Base-by-base conservation (phyloP, 2,888 invertebrate genomes). In the Tiphia femorata region DNA sequence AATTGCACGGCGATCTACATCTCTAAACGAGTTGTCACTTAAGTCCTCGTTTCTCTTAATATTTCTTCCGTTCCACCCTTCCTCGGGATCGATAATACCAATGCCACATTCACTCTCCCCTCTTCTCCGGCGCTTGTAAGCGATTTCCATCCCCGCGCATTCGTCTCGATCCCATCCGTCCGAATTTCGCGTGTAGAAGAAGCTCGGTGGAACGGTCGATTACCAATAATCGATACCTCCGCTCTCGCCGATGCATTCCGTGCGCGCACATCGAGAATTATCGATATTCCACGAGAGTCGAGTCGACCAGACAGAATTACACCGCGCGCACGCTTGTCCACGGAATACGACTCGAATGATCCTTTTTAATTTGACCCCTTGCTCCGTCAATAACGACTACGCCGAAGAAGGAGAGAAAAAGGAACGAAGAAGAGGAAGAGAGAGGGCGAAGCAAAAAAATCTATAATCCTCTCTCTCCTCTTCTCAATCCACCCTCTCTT, bases 191-290 rank as follows among this genome's bases (percentile, higher is more conserved):
- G 70, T 70, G n/a, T n/a, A n/a, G n/a, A n/a, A 71, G 64, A 60
- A 70, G 70, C 70, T 70, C 70, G 67, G 71, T 62, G 67, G 69
- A 70, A 27, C 68, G 70, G 66, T 70, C 70, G 70, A 70, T 70
- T 70, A 70, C 67, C 70, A 68, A 68, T 71, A 70, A 70, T 70
- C 70, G 70, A 70, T 70, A 23, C 27, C 43, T 16, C 6, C 12
- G 16, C 37, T n/a, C n/a, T n/a, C 17, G 37, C 19, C 33, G 33
- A 6, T 12, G 14, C n/a, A n/a, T n/a, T n/a, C n/a, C n/a, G n/a
- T n/a, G n/a, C n/a, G n/a, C n/a, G n/a, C n/a, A n/a, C n/a, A n/a
- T n/a, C n/a, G n/a, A n/a, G n/a, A n/a, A n/a, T n/a, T n/a, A n/a
- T n/a, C n/a, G n/a, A n/a, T n/a, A n/a, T n/a, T n/a, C n/a, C n/a